Evolutionary conservation across 1,140 invertebrate genomes (phyloP), one percentile per base, ranked within the genome.

Genomic region (Reticulitermes speratus): DNA sequence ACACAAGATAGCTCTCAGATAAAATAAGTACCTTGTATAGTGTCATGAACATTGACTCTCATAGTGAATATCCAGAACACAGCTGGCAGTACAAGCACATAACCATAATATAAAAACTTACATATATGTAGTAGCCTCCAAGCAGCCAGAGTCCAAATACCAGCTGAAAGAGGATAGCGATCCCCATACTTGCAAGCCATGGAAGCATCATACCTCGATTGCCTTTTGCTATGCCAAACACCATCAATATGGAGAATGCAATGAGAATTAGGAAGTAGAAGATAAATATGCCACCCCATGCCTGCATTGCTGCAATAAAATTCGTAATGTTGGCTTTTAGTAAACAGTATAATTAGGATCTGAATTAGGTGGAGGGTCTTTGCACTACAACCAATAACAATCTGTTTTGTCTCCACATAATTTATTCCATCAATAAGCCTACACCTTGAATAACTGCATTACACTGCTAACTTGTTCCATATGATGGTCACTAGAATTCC

Each of bases 51-150:
- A 38, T 5, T 38, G 38, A 55, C 1, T 55, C 19, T 55, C 52
- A 55, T 16, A 55, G 19, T 19, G 7, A 55, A 0, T 55, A 55
- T 0, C 0, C 14, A 19, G 19, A 16, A 21, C 19, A 55, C 3
- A 16, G 52, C 11, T 55, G 52, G 19, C 19, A 55, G 52, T 5
- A 55, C 14, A 16, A 21, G 52, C 19, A 55, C 19, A 16, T 48
- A 19, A 38, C 5, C 38, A 38, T 38, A 55, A 55, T 21, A 55
- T 16, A 19, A 21, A 55, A 25, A 90, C 96, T 96, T 91, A 97
- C 96, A 92, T 97, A 97, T 90, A 97, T 97, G 89, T 97, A 97
- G 88, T 97, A 97, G 82, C 96, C 96, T 86, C 95, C 95, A 75
- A 97, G 90, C 2, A 97, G 91, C 96, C 96, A 97, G 32, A 97